Base-by-base conservation (phyloP, 2,113 vertebrate species). In the Dendrocopos noguchii region DNA sequence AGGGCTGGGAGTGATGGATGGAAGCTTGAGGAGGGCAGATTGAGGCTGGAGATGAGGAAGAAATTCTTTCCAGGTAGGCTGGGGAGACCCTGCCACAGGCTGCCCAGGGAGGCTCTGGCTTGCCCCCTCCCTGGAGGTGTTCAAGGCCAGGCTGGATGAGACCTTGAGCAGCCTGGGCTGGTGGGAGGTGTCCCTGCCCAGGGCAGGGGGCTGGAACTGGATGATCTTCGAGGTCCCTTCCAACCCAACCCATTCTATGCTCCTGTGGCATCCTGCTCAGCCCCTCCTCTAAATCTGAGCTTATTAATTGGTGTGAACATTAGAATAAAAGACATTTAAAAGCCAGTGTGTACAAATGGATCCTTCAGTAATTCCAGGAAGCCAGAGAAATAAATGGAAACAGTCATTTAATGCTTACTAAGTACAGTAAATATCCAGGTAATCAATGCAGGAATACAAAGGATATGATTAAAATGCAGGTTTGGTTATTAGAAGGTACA, bases 361-460 rank as follows among this genome's bases (percentile, higher is more conserved):
- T n/a, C 67, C 31, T 87, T 92, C 12, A 9, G 72, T 46, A 89
- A 44, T 92, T 95, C 72, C 9, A 0, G 86, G 75, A 92, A 96
- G 63, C 53, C 60, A 34, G 24, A 67, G 22, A 80, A 93, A 94
- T 84, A 87, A 82, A 80, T 77, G 50, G 84, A 81, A 95, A 80
- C 46, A 84, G 34, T 50, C 20, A 34, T 81, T 84, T 75, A 81
- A 65, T 65, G 13, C 55, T 93, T 81, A 19, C 63, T 64, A 91
- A 90, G 47, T 86, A 57, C 25, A 83, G 65, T 74, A 67, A 57
- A 63, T 71, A 71, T 50, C 42, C 36, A 44, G 19, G 77, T 63
- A 74, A 81, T 75, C 64, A 79, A 74, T 78, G 68, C 52, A 89
- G 67, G 36, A 93, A 82, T 93, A 89, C 29, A 92, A 92, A 93